These are phyloP conservation scores for Mormyrus lacerda DNA, from an alignment of 2,113 vertebrate species.

Conservation along the genomic window DNA sequence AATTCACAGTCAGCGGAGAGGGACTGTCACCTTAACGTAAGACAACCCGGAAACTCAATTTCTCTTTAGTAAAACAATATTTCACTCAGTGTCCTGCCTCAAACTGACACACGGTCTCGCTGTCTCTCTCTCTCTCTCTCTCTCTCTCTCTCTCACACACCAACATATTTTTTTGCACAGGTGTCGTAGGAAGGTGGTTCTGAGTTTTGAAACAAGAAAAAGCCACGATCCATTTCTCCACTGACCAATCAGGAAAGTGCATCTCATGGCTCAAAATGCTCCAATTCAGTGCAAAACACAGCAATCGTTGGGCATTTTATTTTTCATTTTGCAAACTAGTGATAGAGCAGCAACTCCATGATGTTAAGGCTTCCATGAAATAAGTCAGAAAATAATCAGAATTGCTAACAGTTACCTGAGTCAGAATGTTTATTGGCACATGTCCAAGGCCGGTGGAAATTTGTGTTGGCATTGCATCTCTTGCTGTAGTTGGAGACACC, in stretches of 20 bases:
- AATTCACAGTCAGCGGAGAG: not conserved
- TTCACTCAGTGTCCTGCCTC: slow-evolving; percentile 14
- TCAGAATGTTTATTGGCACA: not conserved
- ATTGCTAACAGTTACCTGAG: not conserved
- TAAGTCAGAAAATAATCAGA: not conserved
- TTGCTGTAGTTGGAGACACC: not conserved
- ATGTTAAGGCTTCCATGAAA: not conserved
- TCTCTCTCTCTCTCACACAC: not conserved
- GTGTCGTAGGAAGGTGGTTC: not conserved
- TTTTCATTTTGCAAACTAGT: not conserved
- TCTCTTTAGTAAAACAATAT: slow-evolving; percentile 15
- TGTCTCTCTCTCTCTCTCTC: not conserved
- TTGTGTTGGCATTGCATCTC: not conserved
- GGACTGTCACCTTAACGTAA: slow-evolving; percentile 3
- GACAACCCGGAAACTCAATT: slow-evolving; percentile 7
- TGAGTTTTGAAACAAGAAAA: not conserved
- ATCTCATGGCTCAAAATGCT: not conserved
- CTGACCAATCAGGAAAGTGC: not conserved
- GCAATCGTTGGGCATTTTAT: not conserved
- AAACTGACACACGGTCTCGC: not conserved
- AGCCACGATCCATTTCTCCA: not conserved
- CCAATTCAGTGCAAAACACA: not conserved
- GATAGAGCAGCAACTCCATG: not conserved
- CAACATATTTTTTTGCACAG: not conserved
- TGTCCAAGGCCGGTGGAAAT: not conserved